phyloP scores from a whole-genome alignment of 2,797 vertebrate species.

The Cryptoblepharus egeriae region DNA sequence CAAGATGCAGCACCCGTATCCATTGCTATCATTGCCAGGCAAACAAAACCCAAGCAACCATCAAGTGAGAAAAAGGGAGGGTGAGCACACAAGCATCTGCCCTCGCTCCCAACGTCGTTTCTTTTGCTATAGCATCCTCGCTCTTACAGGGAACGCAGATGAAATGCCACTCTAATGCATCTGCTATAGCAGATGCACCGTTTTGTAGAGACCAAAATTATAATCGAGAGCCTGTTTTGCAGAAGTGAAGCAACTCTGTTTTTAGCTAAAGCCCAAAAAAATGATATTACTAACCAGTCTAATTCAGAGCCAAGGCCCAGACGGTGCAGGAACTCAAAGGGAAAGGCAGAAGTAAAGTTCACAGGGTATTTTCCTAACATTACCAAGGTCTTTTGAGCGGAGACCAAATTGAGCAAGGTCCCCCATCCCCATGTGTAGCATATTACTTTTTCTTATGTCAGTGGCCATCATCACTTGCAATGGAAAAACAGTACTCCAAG shows the following conservation, averaged over 20 bases:
- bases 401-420: not conserved
- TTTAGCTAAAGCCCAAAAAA: not conserved
- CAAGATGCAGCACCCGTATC: conserved; percentile 19
- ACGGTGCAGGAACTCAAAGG: not conserved
- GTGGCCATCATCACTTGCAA: not conserved
- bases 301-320: not conserved
- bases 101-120: conserved; percentile 17
- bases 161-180: not conserved
- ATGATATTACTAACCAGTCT: not conserved
- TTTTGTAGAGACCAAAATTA: not conserved
- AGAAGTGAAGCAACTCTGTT: conserved; percentile 14
- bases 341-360: not conserved
- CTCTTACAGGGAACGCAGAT: conserved; percentile 16
- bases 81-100: not conserved
- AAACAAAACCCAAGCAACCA: conserved; percentile 3
- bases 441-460: not conserved
- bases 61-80: conserved; percentile 21
- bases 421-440: too few relatives aligned
- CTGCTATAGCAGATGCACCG: not conserved
- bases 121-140: not conserved
- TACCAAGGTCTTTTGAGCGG: not conserved
- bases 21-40: conserved; percentile 23
- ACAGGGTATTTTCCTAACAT: too few relatives aligned
- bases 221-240: not conserved
- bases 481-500: not conserved